These are phyloP conservation scores for Atta cephalotes DNA, from an alignment of 1,140 invertebrate genomes.

Conservation along the genomic window DNA sequence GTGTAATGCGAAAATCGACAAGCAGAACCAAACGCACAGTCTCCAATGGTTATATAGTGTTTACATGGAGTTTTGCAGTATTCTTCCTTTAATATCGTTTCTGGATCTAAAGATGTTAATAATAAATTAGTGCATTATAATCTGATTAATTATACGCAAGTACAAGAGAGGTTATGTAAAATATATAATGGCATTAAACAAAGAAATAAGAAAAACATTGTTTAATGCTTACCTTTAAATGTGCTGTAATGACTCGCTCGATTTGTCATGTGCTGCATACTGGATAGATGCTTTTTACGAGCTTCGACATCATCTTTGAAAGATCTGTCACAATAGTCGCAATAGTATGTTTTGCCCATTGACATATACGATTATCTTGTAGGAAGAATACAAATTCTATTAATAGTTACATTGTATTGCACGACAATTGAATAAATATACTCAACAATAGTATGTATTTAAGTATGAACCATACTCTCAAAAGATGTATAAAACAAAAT, in stretches of 20 bases:
- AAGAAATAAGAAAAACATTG: neutral
- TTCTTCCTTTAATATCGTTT: slow-evolving; percentile 88
- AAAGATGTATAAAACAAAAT: neutral
- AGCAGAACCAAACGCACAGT: slow-evolving; percentile 88
- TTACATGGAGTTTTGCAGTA: slow-evolving; percentile 87
- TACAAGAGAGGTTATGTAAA: slow-evolving; percentile 49
- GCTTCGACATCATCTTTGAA: slow-evolving; percentile 88
- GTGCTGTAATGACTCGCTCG: slow-evolving; percentile 88
- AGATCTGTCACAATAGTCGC: slow-evolving; percentile 90
- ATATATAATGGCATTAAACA: neutral
- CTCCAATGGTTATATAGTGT: slow-evolving; percentile 86
- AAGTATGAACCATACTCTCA: neutral
- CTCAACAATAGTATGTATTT: neutral
- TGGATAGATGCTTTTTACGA: slow-evolving; percentile 89
- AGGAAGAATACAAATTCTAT: neutral
- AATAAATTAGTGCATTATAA: neutral
- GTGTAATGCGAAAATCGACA: slow-evolving; percentile 90
- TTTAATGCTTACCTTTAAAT: slow-evolving; percentile 87
- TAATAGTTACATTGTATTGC: neutral
- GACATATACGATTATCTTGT: neutral
- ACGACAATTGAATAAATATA: neutral
- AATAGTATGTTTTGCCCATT: slow-evolving; percentile 90
- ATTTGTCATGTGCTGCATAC: slow-evolving; percentile 88
- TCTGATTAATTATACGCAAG: neutral
- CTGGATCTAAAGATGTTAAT: slow-evolving; percentile 87